phyloP scores from a whole-genome alignment of 1,140 invertebrate species.

The Drosophila nannoptera region DNA sequence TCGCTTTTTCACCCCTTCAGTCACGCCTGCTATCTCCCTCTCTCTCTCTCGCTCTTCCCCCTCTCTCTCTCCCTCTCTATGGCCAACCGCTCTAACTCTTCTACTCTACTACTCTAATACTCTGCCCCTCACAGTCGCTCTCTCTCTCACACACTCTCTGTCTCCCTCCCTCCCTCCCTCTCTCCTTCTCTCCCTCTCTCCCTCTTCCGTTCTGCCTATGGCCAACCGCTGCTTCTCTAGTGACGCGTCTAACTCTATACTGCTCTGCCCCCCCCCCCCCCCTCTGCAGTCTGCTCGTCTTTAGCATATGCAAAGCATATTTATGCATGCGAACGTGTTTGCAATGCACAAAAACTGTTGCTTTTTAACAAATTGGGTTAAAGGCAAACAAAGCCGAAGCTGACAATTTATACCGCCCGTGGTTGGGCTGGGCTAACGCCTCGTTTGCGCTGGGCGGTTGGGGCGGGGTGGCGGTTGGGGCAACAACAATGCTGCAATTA shows the following conservation, averaged over 20 bases:
- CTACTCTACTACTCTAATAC: no score
- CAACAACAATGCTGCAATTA: constrained; percentile 45
- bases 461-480: not conserved
- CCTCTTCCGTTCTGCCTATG: not conserved
- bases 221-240: no score
- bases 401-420: constrained; percentile 37
- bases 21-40: not conserved
- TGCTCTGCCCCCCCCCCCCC: not conserved
- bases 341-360: constrained; percentile 49
- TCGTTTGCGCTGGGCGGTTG: not conserved
- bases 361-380: constrained; percentile 57
- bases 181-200: not conserved
- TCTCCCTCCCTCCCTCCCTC: not conserved
- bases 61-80: not conserved
- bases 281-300: constrained; percentile 1
- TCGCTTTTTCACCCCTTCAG: no score
- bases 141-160: not conserved
- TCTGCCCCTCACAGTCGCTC: no score
- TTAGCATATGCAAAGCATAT: constrained; percentile 25
- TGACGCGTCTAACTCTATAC: not conserved
- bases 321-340: constrained; percentile 52
- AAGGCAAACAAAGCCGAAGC: constrained; percentile 56
- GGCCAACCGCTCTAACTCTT: no score
- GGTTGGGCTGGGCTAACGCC: constrained; percentile 13
- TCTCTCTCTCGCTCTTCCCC: not conserved